phyloP scores from a whole-genome alignment of 1,140 invertebrate genomes.

The Campodea augens region DNA sequence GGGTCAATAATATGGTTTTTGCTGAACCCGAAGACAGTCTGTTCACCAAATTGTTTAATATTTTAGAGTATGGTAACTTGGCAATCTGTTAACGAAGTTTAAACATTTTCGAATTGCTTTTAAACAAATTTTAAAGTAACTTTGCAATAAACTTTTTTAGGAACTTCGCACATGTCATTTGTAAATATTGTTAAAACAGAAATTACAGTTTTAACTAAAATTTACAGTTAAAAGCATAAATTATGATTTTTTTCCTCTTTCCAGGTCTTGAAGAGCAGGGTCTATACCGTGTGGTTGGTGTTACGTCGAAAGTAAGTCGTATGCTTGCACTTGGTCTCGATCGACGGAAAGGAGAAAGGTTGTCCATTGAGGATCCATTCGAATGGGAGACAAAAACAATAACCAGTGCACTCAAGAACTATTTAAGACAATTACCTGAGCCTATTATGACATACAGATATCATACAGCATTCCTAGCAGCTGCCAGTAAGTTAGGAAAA shows the following conservation, averaged over 20 bases:
- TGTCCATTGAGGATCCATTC: slow-evolving; percentile 48
- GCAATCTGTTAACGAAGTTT: too few species aligned
- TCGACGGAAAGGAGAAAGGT: slow-evolving; percentile 37
- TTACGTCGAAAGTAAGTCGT: slow-evolving; percentile 83
- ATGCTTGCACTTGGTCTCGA: slow-evolving; percentile 63
- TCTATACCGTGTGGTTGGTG: slow-evolving; percentile 80
- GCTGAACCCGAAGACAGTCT: too few species aligned
- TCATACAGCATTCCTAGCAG: slow-evolving; percentile 75
- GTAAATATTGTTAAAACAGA: not conserved
- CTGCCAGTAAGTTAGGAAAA: slow-evolving; percentile 62
- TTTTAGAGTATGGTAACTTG: too few species aligned
- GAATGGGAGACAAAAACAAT: slow-evolving; percentile 95
- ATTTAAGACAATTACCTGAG: slow-evolving; percentile 79
- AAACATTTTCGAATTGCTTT: too few species aligned
- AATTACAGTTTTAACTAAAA: too few species aligned
- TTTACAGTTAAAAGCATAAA: too few species aligned
- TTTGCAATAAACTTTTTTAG: not conserved
- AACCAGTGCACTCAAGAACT: slow-evolving; percentile 87
- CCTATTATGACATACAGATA: slow-evolving; percentile 83
- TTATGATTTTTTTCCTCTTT: slow-evolving; percentile 9
- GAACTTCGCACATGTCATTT: not conserved
- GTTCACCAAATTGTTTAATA: too few species aligned
- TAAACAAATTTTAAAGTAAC: too few species aligned
- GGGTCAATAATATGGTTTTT: too few species aligned
- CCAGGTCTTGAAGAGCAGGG: slow-evolving; percentile 79